phyloP scores from a whole-genome alignment of 2,888 invertebrate genomes.

The Plebejus melissa region DNA sequence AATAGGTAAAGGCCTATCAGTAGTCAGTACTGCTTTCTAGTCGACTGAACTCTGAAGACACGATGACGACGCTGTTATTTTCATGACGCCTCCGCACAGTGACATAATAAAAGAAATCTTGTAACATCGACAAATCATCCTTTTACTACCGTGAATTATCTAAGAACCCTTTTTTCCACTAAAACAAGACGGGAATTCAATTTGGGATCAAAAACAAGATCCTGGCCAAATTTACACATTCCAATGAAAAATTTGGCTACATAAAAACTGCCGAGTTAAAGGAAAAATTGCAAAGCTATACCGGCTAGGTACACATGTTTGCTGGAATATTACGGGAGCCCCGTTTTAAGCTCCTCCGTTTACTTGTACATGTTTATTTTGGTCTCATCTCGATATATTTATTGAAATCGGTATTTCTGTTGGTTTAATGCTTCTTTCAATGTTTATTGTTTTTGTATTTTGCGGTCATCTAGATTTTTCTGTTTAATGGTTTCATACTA shows the following conservation, averaged over 20 bases:
- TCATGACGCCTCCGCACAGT: background rate
- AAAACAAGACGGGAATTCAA: slow-evolving; percentile 16
- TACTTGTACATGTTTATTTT: slow-evolving; percentile 63
- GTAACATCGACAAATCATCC: slow-evolving; percentile 17
- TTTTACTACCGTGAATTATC: slow-evolving; percentile 25
- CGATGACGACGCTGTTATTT: background rate
- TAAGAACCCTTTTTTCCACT: slow-evolving; percentile 8
- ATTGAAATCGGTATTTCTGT: slow-evolving; percentile 65
- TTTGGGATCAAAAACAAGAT: slow-evolving; percentile 28
- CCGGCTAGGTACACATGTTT: slow-evolving; percentile 47
- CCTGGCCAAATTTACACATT: slow-evolving; percentile 25
- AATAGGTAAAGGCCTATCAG: no score
- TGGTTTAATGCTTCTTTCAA: slow-evolving; percentile 56
- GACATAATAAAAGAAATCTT: slow-evolving; percentile 1
- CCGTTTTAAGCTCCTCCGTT: slow-evolving; percentile 67
- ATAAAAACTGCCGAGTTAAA: slow-evolving; percentile 10
- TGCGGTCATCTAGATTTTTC: slow-evolving; percentile 39
- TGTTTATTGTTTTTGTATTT: slow-evolving; percentile 52
- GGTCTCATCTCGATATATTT: slow-evolving; percentile 73
- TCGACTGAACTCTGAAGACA: background rate
- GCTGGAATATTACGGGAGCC: slow-evolving; percentile 65
- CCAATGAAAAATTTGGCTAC: slow-evolving; percentile 22
- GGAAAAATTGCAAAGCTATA: slow-evolving; percentile 19
- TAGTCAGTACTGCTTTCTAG: background rate
- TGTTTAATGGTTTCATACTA: slow-evolving; percentile 31